Base-by-base conservation (phyloP, 2,113 vertebrate species). In the Aegithalos caudatus region DNA sequence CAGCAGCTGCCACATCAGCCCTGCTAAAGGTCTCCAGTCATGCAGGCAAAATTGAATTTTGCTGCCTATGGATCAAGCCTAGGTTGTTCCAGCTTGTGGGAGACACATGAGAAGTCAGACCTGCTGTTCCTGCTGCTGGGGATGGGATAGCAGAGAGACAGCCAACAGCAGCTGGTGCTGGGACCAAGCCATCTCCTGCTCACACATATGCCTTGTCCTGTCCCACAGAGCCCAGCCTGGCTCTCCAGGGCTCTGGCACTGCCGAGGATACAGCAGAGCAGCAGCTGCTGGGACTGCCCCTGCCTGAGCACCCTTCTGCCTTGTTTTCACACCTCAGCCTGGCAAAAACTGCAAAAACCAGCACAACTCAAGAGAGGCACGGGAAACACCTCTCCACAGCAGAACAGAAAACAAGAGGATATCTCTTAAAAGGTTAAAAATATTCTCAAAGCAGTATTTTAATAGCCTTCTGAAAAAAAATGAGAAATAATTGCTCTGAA, bases 11-110 rank as follows among this genome's bases (percentile, higher is more conserved):
- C 70, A 71, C 51, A 48, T 15, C 9, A 2, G 47, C 65, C 61
- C 70, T 60, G 40, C 62, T 69, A 12, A 1, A 85, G 48, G 53
- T 37, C 61, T 85, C 87, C 92, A 94, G 70, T 51, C 1, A 1
- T 20, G 85, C 81, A 72, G 62, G 66, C 31, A 90, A 70, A 90
- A 94, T 17, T 77, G 74, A 80, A 90, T 92, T 94, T 93, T 80
- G 85, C 54, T 53, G 33, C 54, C 88, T 35, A 6, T 12, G 74
- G 81, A 61, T 57, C 62, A 65, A 90, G 85, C n/a, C 81, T 72
- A 62, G 66, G 45, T 22, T 88, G 62, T 69, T 93, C 40, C 92
- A 90, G 94, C 85, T 91, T 74, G 71, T 80, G 50, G 58, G 71
- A 93, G 48, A 45, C 61, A 84, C 47, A 2, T 5, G 17, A 64